Percentiles rank a stretch among this genome's conserved stretches.
phyloP scores from a whole-genome alignment of 37 sponge, comb jelly and placozoan genomes.

The Halisarca cf. caerulea region DNA sequence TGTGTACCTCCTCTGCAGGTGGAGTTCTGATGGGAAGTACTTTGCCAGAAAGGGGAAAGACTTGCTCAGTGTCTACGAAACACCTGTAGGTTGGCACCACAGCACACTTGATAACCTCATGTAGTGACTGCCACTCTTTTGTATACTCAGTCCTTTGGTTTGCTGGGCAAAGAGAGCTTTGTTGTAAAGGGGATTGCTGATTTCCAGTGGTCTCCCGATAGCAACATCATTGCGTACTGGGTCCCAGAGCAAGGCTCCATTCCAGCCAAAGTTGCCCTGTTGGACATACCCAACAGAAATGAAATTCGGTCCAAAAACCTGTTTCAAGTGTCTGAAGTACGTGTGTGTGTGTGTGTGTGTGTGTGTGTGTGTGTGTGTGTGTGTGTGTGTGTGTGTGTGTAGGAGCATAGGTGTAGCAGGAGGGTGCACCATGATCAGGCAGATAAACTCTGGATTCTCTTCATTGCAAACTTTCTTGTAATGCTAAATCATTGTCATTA shows the following conservation, averaged over 20 bases:
- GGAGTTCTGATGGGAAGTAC: conserved; percentile 87
- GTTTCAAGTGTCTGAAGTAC: conserved; percentile 84
- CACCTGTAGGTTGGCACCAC: conserved; percentile 59
- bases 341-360: neutral
- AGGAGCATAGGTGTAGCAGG: too few species aligned
- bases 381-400: too few species aligned
- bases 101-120: neutral
- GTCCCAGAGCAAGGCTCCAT: conserved; percentile 82
- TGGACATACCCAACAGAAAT: conserved; percentile 79
- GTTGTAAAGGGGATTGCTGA: conserved; percentile 77
- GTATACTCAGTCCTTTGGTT: neutral
- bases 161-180: conserved; percentile 69
- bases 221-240: conserved; percentile 93
- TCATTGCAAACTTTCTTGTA: too few species aligned
- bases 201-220: conserved; percentile 90
- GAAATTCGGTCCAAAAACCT: conserved; percentile 91
- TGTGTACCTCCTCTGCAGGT: conserved; percentile 56
- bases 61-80: conserved; percentile 81
- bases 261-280: conserved; percentile 93
- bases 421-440: too few species aligned
- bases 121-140: neutral
- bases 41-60: conserved; percentile 81
- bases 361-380: too few species aligned
- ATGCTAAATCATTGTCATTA: too few species aligned
- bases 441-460: too few species aligned